Evolutionary conservation across 2,113 vertebrate species (phyloP).

Genomic region (Myiozetetes cayanensis): DNA sequence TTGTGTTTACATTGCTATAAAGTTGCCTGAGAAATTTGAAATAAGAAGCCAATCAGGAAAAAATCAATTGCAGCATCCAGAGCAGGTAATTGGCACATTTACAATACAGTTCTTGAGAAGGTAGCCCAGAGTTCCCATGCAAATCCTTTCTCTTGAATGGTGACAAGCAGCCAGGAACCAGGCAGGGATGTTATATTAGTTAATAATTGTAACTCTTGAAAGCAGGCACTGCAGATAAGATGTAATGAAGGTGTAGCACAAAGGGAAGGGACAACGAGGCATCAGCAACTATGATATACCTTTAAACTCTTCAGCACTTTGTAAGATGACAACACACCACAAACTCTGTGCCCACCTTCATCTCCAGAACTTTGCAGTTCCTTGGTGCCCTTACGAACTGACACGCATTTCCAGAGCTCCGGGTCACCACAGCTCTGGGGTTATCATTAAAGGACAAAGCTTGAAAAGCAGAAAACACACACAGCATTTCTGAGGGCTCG

Average conservation of each 20-base stretch:
- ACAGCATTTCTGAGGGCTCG: background rate
- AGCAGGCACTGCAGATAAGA: background rate
- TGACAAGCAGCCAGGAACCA: background rate
- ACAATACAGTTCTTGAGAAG: background rate
- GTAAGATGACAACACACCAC: background rate
- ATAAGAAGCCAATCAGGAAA: background rate
- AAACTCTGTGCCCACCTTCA: background rate
- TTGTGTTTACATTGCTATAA: background rate
- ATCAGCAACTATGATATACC: background rate
- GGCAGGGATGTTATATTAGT: background rate
- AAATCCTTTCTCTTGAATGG: background rate
- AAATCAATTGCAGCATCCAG: background rate
- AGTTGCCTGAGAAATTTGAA: conserved; percentile 1
- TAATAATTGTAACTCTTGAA: background rate
- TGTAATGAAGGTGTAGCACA: background rate
- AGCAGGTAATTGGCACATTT: conserved; percentile 19
- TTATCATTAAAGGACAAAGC: background rate
- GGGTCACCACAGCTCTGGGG: background rate
- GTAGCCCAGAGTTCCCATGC: background rate
- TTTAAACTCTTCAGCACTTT: background rate
- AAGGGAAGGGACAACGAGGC: background rate
- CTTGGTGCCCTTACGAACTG: background rate
- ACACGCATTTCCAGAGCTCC: background rate
- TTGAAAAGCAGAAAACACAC: background rate
- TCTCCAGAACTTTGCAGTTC: background rate